These are phyloP conservation scores for Masticophis lateralis DNA, from an alignment of 2,797 vertebrate species.

Conservation along the genomic window DNA sequence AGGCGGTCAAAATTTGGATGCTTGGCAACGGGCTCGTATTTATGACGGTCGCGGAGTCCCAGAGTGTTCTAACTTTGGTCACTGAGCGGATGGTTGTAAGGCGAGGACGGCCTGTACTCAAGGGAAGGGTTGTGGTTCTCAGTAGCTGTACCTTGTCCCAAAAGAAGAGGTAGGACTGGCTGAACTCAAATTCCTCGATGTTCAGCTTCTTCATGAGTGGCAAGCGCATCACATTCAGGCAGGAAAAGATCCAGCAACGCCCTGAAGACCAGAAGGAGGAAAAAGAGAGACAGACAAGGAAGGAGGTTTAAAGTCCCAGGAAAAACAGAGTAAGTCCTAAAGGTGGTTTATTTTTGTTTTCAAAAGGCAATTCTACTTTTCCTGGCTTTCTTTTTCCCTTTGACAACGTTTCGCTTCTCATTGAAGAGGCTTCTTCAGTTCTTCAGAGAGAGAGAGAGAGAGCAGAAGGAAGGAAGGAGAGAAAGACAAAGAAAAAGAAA, in stretches of 20 bases:
- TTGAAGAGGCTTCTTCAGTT: not conserved
- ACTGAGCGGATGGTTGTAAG: too few species aligned
- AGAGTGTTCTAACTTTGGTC: too few species aligned
- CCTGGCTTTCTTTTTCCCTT: not conserved
- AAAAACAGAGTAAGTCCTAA: too few species aligned
- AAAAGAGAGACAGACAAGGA: too few species aligned
- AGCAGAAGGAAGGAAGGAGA: too few species aligned
- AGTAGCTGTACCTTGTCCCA: slow-evolving; percentile 89
- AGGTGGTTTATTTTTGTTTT: too few species aligned
- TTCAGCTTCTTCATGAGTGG: slow-evolving; percentile 98
- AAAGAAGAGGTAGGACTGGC: slow-evolving; percentile 96
- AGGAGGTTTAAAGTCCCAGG: not conserved
- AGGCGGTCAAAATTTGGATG: too few species aligned
- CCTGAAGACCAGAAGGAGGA: slow-evolving; percentile 67
- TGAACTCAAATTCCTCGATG: slow-evolving; percentile 98
- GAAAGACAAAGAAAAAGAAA: too few species aligned
- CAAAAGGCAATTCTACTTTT: not conserved
- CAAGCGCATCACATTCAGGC: slow-evolving; percentile 96
- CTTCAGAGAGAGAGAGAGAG: too few species aligned
- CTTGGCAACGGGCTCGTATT: too few species aligned
- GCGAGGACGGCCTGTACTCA: too few species aligned
- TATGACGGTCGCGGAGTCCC: too few species aligned
- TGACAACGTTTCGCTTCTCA: not conserved
- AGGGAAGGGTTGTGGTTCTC: not conserved
- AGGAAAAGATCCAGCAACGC: slow-evolving; percentile 99